Base-by-base conservation (phyloP, 2,888 invertebrate genomes). In the Eilema depressum region DNA sequence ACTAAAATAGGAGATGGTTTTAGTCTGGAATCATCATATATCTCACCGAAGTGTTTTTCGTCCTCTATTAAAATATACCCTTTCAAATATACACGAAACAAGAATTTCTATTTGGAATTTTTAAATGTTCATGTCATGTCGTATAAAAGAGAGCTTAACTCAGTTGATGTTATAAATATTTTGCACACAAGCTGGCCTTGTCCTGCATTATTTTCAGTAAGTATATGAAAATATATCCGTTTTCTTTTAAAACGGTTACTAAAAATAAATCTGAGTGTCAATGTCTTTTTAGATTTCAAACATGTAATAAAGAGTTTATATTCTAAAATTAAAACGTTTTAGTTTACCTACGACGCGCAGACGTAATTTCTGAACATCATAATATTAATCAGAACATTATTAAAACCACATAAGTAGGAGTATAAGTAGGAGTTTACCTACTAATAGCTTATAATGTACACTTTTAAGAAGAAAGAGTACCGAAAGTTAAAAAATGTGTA, bases 101-200 rank as follows among this genome's bases (percentile, higher is more conserved):
- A 61, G 61, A 61, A 30, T 33, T 30, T n/a, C 20, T 30, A 61
- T 20, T 33, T 11, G 20, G 26, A n/a, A 61, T 20, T 62, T 63
- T 26, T 66, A 63, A 65, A 61, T 69, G 25, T 63, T 66, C 59
- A 60, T 63, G 68, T 63, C 66, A 68, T 70, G 66, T 59, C 63
- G 56, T 59, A 60, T 68, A 56, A 56, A 60, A 56, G 33, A 61
- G 61, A 61, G 25, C 70, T 67, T 67, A 63, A 60, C 63, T 60
- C 64, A 53, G 61, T 12, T 28, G 64, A 56, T 37, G 61, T 65
- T 69, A 37, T 60, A 65, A 71, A 75, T 74, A 74, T 71, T 60
- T 71, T 57, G 28, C 23, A 28, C 60, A 11, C 53, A 73, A 64
- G 12, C 25, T 47, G 41, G 30, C 63, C 72, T 73, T 33, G 65